A percentile compares a stretch with the other conserved stretches of the same genome.
phyloP scores from a whole-genome alignment of 1,140 invertebrate genomes.

The Atta cephalotes region DNA sequence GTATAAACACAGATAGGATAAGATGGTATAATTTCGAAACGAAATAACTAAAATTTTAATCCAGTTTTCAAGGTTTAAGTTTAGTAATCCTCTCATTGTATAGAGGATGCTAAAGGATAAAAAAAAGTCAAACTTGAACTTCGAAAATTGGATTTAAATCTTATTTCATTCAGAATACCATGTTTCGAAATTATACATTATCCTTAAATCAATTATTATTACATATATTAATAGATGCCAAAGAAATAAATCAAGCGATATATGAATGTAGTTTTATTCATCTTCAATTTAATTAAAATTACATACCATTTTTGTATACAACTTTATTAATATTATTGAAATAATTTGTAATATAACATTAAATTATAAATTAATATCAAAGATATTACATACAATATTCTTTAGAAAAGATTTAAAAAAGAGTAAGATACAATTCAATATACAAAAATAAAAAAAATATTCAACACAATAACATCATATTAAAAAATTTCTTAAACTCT shows the following conservation, averaged over 20 bases:
- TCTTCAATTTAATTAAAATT: slow-evolving; percentile 1
- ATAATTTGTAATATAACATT: background rate
- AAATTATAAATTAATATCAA: slow-evolving; percentile 8
- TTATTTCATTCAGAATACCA: too few relatives aligned
- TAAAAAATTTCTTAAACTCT: background rate
- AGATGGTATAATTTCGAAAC: too few relatives aligned
- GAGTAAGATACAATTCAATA: background rate
- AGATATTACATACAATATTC: background rate
- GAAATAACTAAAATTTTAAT: too few relatives aligned
- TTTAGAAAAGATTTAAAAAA: background rate
- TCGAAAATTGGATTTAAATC: too few relatives aligned
- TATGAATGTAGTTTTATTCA: background rate
- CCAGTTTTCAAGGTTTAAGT: too few relatives aligned
- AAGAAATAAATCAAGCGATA: background rate
- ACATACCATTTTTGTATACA: slow-evolving; percentile 8
- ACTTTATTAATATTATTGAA: background rate
- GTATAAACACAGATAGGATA: too few relatives aligned
- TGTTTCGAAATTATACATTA: too few relatives aligned
- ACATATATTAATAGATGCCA: background rate
- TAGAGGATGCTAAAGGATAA: too few relatives aligned
- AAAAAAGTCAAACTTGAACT: too few relatives aligned
- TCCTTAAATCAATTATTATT: too few relatives aligned
- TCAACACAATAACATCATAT: background rate
- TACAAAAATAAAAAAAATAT: background rate
- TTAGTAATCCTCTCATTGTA: too few relatives aligned